Base-by-base conservation (phyloP, 1,140 invertebrate genomes). In the Chironomus striatipennis region DNA sequence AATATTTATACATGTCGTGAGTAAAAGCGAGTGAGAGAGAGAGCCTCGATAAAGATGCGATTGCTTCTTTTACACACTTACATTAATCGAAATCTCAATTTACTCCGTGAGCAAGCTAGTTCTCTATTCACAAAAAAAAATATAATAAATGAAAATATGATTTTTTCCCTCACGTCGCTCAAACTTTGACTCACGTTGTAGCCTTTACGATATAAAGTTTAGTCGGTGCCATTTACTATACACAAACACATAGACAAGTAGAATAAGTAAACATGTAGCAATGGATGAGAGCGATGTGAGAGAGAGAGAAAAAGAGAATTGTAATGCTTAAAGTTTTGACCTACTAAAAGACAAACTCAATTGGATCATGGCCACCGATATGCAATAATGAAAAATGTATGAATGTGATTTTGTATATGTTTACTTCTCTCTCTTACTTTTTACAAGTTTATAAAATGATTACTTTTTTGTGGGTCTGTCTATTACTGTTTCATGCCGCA, bases 331-430 rank as follows among this genome's bases (percentile, higher is more conserved):
- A 70, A 21, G 65, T 70, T 70, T 70, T 57, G 65, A 70, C 65
- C 65, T 70, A 70, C 65, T 70, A 70, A 70, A 20, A 21, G 47
- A 57, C 47, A 70, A 15, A 70, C 18, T 21, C 65, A 70, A 70
- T 70, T 70, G 18, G 65, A 70, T 70, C 65, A 70, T 70, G 65
- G 65, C 20, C 65, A 21, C 4, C 47, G n/a, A 70, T 70, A 70
- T 70, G 65, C 65, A 70, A 70, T 70, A 70, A 70, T n/a, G 47
- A 70, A 20, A 70, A 70, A 70, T 70, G 18, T 70, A 70, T 70
- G 65, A 70, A 70, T 70, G 65, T 70, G 65, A 70, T 70, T 70
- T 70, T 70, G 7, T 70, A 20, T 18, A 9, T 70, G 17, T 70
- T 21, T 70, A 70, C 65, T 70, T 20, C 17, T 70, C 65, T 70